phyloP scores from a whole-genome alignment of 2,888 invertebrate genomes.

The Mesorhabditis belari region DNA sequence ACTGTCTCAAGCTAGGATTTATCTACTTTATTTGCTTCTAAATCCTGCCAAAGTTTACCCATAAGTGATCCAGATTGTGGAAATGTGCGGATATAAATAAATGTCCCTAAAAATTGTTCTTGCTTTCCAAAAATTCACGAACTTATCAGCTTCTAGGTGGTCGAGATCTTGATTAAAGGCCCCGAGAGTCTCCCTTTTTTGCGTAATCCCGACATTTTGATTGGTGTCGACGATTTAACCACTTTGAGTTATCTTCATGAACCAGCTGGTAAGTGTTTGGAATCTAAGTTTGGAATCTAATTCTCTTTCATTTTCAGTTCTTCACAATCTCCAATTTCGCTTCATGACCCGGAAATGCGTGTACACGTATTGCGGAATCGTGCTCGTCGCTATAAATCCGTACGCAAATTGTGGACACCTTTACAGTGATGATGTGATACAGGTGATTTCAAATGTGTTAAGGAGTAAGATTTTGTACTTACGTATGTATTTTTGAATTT shows the following conservation, averaged over 20 bases:
- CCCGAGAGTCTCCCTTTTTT: constrained; percentile 70
- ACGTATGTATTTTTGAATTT: too few species aligned
- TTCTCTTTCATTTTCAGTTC: constrained; percentile 60
- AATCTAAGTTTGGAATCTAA: background rate
- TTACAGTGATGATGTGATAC: constrained; percentile 88
- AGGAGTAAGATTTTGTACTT: background rate
- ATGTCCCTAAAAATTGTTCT: background rate
- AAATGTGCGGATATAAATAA: background rate
- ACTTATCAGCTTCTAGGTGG: constrained; percentile 22
- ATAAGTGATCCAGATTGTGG: too few species aligned
- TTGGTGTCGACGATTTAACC: constrained; percentile 94
- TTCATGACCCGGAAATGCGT: constrained; percentile 86
- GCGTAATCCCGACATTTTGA: constrained; percentile 85
- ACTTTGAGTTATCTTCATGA: constrained; percentile 93
- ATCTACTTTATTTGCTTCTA: too few species aligned
- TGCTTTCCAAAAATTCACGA: background rate
- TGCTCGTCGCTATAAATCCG: constrained; percentile 94
- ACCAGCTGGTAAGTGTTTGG: constrained; percentile 63
- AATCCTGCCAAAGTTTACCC: too few species aligned
- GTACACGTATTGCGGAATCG: constrained; percentile 96
- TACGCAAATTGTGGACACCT: constrained; percentile 68
- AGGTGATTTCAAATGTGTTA: constrained; percentile 61
- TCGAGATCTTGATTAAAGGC: constrained; percentile 16
- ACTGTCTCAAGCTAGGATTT: too few species aligned
- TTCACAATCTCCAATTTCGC: constrained; percentile 85